Evolutionary conservation across 2,797 vertebrate species (phyloP), one percentile per base, ranked within the genome.

Genomic region (Gobio occitaniae): DNA sequence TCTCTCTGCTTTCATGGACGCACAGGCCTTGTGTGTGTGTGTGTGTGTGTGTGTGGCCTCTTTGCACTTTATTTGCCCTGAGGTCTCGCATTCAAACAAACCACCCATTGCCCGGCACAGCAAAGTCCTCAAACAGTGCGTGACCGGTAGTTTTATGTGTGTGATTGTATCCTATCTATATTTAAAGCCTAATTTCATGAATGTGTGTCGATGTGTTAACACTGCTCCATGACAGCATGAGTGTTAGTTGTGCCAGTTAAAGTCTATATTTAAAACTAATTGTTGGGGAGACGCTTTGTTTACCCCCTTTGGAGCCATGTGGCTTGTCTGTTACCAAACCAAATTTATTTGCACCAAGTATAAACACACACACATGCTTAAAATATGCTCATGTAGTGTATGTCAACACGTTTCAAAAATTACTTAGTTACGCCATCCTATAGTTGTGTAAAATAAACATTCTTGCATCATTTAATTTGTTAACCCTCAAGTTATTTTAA

Each of bases 191-290:
- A 89, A 89, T 89, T 89, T 75, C 65, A 83, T 68, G 79, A 84
- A 86, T 72, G 79, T 83, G 86, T 86, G 85, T 84, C 19, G 41
- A 17, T 47, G 19, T 69, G 70, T 76, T 71, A 36, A 71, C 59
- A 47, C 70, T 66, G 21, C 80, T 78, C n/a, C 50, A 44, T 25
- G 19, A 56, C 47, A 44, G 66, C 47, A 70, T 65, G 54, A 81
- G 68, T 66, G 86, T 78, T 78, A 68, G 59, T 54, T 71, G 36
- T 77, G 65, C 68, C 75, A 71, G 75, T 79, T 72, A 83, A 70
- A 69, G 68, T 87, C 91, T 92, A 90, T 91, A 90, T 90, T 92
- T 92, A 90, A 91, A 91, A 83, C 85, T 87, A 90, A 88, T 90
- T 90, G 91, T 90, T 90, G 87, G 89, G 90, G 88, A 90, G 90